Evolutionary conservation across 2,797 vertebrate species (phyloP).

Genomic region (Parotocinclus haroldoi): DNA sequence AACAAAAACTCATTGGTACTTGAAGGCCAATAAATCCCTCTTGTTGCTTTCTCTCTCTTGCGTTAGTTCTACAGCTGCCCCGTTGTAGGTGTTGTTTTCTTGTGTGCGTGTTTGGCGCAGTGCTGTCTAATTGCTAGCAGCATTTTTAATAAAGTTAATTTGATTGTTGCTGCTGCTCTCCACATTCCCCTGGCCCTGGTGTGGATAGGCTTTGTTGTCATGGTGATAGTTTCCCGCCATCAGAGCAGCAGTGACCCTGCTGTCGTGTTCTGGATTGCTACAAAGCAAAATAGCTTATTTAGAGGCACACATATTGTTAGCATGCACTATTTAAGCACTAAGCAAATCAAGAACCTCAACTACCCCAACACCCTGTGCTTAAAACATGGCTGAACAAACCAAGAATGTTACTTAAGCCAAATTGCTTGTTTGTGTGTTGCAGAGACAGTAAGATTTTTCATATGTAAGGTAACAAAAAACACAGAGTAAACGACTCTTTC

Average conservation of each 20-base stretch:
- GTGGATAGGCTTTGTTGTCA: constrained; percentile 60
- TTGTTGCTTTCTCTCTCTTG: constrained; percentile 34
- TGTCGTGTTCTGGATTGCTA: constrained; percentile 22
- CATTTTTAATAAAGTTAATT: constrained; percentile 65
- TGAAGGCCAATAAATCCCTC: not conserved
- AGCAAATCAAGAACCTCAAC: not conserved
- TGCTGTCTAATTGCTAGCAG: constrained; percentile 59
- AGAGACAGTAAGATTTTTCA: not conserved
- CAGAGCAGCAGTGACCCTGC: constrained; percentile 44
- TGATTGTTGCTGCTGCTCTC: constrained; percentile 54
- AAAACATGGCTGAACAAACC: constrained; percentile 1
- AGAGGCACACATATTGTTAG: constrained; percentile 33
- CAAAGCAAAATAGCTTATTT: constrained; percentile 41
- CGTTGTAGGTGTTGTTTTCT: constrained; percentile 36
- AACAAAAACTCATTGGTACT: not conserved
- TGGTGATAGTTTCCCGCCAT: constrained; percentile 56
- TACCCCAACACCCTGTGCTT: not conserved
- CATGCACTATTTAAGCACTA: constrained; percentile 15
- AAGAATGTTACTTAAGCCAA: constrained; percentile 6
- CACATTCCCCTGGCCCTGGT: constrained; percentile 29
- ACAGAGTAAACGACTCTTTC: constrained; percentile 2
- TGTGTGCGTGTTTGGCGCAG: constrained; percentile 30
- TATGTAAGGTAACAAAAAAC: not conserved
- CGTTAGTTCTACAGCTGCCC: not conserved
- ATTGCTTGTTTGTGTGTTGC: constrained; percentile 4